phyloP scores from a whole-genome alignment of 2,888 invertebrate genomes.

The Halictus ligatus region DNA sequence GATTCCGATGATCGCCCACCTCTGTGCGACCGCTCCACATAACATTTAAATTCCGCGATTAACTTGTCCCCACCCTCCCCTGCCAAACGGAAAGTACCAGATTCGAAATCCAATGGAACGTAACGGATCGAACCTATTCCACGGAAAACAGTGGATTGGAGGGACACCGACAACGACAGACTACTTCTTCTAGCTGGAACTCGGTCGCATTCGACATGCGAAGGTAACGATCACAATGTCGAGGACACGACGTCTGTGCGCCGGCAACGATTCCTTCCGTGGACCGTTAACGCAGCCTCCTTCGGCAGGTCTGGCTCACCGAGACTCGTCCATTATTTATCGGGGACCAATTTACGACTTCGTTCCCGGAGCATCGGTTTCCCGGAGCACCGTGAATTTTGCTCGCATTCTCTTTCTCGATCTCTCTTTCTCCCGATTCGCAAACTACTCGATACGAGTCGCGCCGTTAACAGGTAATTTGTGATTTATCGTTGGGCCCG shows the following conservation, averaged over 20 bases:
- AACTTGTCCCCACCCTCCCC: not conserved
- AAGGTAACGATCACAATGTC: conserved; percentile 37
- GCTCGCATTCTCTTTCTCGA: not conserved
- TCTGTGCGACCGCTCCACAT: not conserved
- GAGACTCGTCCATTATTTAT: conserved; percentile 63
- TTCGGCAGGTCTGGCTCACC: conserved; percentile 49
- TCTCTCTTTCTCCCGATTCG: not conserved
- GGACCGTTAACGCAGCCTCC: conserved; percentile 71
- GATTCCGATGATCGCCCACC: not conserved
- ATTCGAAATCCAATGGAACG: conserved; percentile 6
- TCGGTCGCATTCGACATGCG: conserved; percentile 63
- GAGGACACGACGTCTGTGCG: conserved; percentile 33
- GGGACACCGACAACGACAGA: not conserved
- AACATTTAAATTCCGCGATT: conserved; percentile 1
- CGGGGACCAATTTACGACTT: conserved; percentile 57
- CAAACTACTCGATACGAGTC: not conserved
- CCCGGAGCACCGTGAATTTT: conserved; percentile 21
- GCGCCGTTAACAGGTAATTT: not conserved
- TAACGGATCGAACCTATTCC: not conserved
- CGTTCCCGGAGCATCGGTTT: conserved; percentile 30
- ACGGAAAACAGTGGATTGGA: not conserved
- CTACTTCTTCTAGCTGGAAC: conserved; percentile 39
- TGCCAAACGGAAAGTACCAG: not conserved
- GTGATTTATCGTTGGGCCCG: not conserved
- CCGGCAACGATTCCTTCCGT: conserved; percentile 33